Evolutionary conservation across 2,113 vertebrate species (phyloP).

Genomic region (Oreochromis tanganicae): DNA sequence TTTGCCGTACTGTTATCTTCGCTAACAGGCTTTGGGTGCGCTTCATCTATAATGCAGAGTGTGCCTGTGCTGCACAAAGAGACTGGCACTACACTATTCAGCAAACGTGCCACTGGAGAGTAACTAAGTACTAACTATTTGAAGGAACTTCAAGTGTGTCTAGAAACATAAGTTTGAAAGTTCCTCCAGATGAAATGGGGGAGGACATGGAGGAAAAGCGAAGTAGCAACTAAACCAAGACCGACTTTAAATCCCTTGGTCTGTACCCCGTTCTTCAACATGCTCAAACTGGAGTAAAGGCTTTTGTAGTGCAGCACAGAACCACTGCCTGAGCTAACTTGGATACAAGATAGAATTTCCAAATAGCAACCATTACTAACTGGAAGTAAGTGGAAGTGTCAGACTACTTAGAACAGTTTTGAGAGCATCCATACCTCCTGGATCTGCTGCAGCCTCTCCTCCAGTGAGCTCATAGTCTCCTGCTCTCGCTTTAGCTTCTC

Average conservation of each 20-base stretch:
- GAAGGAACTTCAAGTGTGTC: slow-evolving; percentile 65
- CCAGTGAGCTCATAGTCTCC: slow-evolving; percentile 84
- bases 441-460: slow-evolving; percentile 90
- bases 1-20: slow-evolving; percentile 61
- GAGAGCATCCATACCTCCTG: slow-evolving; percentile 77
- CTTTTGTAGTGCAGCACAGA: background rate
- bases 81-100: slow-evolving; percentile 55
- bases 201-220: slow-evolving; percentile 17
- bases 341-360: background rate
- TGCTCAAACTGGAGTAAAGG: slow-evolving; percentile 7
- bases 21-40: slow-evolving; percentile 63
- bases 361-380: background rate
- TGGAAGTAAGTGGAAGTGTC: background rate
- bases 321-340: background rate
- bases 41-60: slow-evolving; percentile 70
- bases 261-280: slow-evolving; percentile 28
- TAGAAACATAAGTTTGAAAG: slow-evolving; percentile 63
- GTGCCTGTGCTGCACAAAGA: slow-evolving; percentile 62
- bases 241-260: slow-evolving; percentile 43
- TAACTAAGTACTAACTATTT: slow-evolving; percentile 67
- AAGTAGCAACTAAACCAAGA: slow-evolving; percentile 30
- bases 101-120: slow-evolving; percentile 68
- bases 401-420: background rate
- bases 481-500: slow-evolving; percentile 87
- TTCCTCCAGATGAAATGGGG: slow-evolving; percentile 42